A percentile compares a stretch with the other conserved stretches of the same genome.
Evolutionary conservation across 2,888 invertebrate genomes (phyloP).

Genomic region (Germaria angustata): DNA sequence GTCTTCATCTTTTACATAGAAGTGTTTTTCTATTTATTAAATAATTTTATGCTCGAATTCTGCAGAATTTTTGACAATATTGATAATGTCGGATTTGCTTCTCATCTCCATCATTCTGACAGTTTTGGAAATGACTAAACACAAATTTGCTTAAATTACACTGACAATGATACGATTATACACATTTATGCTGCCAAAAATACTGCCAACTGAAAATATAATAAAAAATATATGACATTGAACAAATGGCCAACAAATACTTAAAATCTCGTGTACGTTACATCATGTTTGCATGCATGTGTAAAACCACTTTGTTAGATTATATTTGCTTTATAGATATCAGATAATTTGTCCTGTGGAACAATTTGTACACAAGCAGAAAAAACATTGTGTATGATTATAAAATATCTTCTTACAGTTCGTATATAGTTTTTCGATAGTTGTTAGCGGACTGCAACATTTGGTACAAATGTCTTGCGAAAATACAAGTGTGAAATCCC

Average conservation of each 20-base stretch:
- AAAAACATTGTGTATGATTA: too few relatives aligned
- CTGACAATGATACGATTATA: slow-evolving; percentile 10
- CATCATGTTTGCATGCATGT: neutral
- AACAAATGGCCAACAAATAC: slow-evolving; percentile 14
- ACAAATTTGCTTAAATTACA: slow-evolving; percentile 42
- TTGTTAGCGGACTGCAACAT: too few relatives aligned
- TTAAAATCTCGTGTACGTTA: neutral
- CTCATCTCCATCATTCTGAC: neutral
- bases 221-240: slow-evolving; percentile 2
- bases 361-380: neutral
- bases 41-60: slow-evolving; percentile 28
- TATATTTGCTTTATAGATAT: slow-evolving; percentile 53
- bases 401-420: too few relatives aligned
- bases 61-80: slow-evolving; percentile 16
- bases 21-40: slow-evolving; percentile 33
- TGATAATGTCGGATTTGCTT: neutral
- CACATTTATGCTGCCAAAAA: neutral
- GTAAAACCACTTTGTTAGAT: slow-evolving; percentile 58
- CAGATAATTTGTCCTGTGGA: neutral
- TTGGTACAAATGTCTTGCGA: too few relatives aligned
- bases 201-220: neutral
- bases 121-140: neutral
- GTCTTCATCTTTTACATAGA: too few relatives aligned
- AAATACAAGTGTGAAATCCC: too few relatives aligned
- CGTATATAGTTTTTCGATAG: too few relatives aligned